Evolutionary conservation across 2,888 invertebrate genomes (phyloP).

Genomic region (Crepidodera aurea): DNA sequence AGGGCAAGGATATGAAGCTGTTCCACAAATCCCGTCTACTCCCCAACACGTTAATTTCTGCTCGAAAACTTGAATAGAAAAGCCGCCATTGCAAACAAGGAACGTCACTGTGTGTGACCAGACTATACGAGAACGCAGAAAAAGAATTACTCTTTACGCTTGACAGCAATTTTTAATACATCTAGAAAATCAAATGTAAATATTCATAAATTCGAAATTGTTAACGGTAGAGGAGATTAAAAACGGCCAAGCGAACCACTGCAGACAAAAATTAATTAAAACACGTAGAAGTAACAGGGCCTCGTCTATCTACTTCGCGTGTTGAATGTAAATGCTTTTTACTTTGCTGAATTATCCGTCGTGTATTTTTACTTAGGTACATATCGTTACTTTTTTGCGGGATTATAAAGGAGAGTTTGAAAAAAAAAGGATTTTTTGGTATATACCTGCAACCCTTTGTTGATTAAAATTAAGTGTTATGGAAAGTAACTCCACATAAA

Average conservation of each 20-base stretch:
- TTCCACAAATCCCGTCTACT: too few species aligned
- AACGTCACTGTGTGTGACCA: neutral
- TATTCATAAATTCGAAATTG: conserved; percentile 47
- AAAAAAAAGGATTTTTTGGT: too few species aligned
- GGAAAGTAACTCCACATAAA: too few species aligned
- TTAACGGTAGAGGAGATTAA: conserved; percentile 45
- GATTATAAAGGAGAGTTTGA: neutral
- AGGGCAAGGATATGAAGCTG: too few species aligned
- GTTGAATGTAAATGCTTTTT: conserved; percentile 46
- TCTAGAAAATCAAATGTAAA: conserved; percentile 45
- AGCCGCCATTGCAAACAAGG: too few species aligned
- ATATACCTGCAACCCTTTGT: too few species aligned
- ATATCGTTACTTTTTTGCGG: conserved; percentile 10
- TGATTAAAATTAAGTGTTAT: too few species aligned
- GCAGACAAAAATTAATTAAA: conserved; percentile 52
- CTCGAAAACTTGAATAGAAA: too few species aligned
- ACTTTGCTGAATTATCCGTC: conserved; percentile 26
- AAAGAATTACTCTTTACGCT: conserved; percentile 31
- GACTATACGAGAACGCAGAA: neutral
- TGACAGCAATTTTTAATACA: conserved; percentile 37
- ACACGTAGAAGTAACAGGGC: conserved; percentile 45
- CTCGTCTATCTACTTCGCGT: conserved; percentile 44
- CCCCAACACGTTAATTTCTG: too few species aligned
- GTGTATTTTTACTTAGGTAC: conserved; percentile 18
- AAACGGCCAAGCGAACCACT: conserved; percentile 42